These are phyloP conservation scores for Sicus ferrugineus DNA, from an alignment of 2,888 invertebrate genomes.

Conservation along the genomic window DNA sequence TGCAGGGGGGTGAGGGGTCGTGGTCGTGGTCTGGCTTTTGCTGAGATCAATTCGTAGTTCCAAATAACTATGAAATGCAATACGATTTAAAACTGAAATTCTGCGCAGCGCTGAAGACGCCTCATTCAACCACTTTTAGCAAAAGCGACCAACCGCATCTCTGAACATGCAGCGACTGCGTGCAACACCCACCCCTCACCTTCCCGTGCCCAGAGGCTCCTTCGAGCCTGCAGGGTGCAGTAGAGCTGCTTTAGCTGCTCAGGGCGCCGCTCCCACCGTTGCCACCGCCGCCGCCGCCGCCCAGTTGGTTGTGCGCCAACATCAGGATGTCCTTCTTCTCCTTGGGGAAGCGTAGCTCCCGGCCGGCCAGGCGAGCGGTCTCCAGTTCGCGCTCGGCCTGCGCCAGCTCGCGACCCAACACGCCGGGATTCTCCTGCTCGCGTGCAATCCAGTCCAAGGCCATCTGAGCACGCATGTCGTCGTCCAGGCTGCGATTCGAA, in stretches of 20 bases:
- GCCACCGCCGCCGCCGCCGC: conserved; percentile 59
- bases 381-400: conserved; percentile 87
- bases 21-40: conserved; percentile 9
- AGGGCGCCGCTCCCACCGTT: conserved; percentile 59
- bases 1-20: background rate
- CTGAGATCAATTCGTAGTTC: conserved; percentile 30
- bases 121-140: background rate
- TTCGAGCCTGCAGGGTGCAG: background rate
- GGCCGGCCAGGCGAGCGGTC: conserved; percentile 84
- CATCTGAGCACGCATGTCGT: conserved; percentile 96
- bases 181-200: background rate
- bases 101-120: background rate
- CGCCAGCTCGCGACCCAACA: conserved; percentile 81
- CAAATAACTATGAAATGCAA: conserved; percentile 1
- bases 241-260: conserved; percentile 48
- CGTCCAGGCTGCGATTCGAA: conserved; percentile 89
- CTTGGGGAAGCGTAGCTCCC: conserved; percentile 92
- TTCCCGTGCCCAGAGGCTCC: background rate
- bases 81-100: conserved; percentile 4
- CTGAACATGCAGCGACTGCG: background rate
- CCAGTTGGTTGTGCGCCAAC: conserved; percentile 85
- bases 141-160: too few relatives aligned
- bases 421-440: conserved; percentile 77
- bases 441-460: conserved; percentile 93
- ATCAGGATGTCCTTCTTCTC: conserved; percentile 94